phyloP scores from a whole-genome alignment of 2,113 vertebrate species.

The Electrona antarctica region DNA sequence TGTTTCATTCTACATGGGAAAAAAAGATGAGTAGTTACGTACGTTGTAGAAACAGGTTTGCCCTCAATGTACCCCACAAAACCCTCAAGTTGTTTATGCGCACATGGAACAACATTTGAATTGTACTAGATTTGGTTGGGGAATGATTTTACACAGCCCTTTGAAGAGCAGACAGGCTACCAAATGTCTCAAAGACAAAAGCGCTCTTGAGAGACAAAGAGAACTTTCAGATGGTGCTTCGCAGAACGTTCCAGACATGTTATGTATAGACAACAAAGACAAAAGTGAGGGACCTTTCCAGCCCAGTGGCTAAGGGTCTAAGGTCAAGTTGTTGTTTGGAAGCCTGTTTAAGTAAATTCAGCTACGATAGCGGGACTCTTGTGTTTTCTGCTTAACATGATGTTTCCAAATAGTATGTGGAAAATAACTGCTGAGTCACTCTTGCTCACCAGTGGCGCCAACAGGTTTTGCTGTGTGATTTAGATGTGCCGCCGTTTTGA shows the following conservation, averaged over 20 bases:
- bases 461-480: not conserved
- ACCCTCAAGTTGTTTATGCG: slow-evolving; percentile 45
- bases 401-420: not conserved
- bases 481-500: slow-evolving; percentile 1
- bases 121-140: slow-evolving; percentile 36
- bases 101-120: slow-evolving; percentile 21
- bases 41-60: slow-evolving; percentile 43
- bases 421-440: not conserved
- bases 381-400: not conserved
- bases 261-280: slow-evolving; percentile 8
- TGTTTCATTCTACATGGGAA: slow-evolving; percentile 27
- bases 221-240: not conserved
- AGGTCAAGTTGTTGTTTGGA: slow-evolving; percentile 4
- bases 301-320: not conserved
- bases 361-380: not conserved
- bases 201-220: slow-evolving; percentile 26
- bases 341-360: slow-evolving; percentile 5
- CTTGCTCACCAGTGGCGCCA: slow-evolving; percentile 1
- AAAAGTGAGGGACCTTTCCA: not conserved
- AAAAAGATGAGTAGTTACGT: not conserved
- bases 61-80: slow-evolving; percentile 36
- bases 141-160: slow-evolving; percentile 37
- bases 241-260: not conserved
- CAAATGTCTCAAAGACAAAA: slow-evolving; percentile 17
- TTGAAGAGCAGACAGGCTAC: slow-evolving; percentile 17